Evolutionary conservation across 2,113 vertebrate species (phyloP).

Genomic region (Tachuris rubrigastra): DNA sequence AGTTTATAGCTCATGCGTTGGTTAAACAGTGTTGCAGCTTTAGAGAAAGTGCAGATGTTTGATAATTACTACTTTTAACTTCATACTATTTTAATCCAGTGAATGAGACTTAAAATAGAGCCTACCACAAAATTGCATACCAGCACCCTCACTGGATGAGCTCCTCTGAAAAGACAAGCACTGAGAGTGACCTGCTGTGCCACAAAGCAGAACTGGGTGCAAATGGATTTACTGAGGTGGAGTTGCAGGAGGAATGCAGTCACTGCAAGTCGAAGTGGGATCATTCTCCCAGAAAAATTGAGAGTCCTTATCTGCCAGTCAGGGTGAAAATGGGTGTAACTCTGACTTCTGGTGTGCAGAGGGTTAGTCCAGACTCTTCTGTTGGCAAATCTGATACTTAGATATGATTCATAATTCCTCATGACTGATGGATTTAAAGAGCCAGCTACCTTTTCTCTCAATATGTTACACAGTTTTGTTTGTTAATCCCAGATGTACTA

Average conservation of each 20-base stretch:
- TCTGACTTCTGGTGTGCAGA: not conserved
- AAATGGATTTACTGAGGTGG: not conserved
- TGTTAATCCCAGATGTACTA: not conserved
- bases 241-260: not conserved
- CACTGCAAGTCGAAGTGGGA: not conserved
- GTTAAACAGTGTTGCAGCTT: constrained; percentile 12
- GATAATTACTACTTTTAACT: constrained; percentile 45
- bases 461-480: not conserved
- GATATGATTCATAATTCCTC: not conserved
- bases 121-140: not conserved
- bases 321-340: not conserved
- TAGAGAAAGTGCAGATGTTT: constrained; percentile 53
- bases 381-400: not conserved
- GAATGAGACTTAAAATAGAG: constrained; percentile 22
- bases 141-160: not conserved
- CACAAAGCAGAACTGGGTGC: not conserved
- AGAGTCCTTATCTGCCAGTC: not conserved
- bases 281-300: not conserved
- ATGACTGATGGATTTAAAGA: constrained; percentile 3
- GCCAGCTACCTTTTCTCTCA: not conserved
- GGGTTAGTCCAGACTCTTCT: not conserved
- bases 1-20: not conserved
- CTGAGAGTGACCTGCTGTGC: not conserved
- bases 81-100: constrained; percentile 6
- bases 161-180: accelerated